Percentiles rank a stretch among this genome's conserved stretches.
These are phyloP conservation scores for Drosophila stalkeri DNA, from an alignment of 2,888 invertebrate species.

Conservation along the genomic window DNA sequence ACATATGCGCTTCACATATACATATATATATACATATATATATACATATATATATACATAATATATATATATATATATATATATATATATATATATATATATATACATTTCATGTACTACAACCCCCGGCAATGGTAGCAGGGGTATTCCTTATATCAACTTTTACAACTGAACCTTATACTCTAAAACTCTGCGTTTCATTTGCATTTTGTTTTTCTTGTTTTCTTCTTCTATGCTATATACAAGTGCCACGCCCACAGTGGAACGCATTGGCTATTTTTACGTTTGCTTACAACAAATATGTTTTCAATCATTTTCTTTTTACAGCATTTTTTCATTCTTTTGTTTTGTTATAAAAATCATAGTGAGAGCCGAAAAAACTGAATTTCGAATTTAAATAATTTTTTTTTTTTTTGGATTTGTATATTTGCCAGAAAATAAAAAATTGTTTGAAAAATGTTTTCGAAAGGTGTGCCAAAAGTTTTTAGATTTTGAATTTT, in stretches of 20 bases:
- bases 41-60: neutral
- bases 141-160: slow-evolving; percentile 42
- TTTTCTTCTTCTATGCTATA: slow-evolving; percentile 24
- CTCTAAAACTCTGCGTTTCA: slow-evolving; percentile 25
- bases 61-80: slow-evolving; percentile 3
- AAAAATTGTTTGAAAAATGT: slow-evolving; percentile 75
- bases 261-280: slow-evolving; percentile 12
- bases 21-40: slow-evolving; percentile 14
- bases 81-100: slow-evolving; percentile 1
- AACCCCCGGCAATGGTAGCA: slow-evolving; percentile 16
- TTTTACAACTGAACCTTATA: slow-evolving; percentile 57
- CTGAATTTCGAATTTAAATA: slow-evolving; percentile 80
- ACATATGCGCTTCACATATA: slow-evolving; percentile 63
- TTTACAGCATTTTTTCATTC: slow-evolving; percentile 62
- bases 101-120: slow-evolving; percentile 14
- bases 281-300: slow-evolving; percentile 63
- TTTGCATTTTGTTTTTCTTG: slow-evolving; percentile 22
- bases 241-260: slow-evolving; percentile 45
- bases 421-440: slow-evolving; percentile 10
- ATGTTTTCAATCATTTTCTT: slow-evolving; percentile 34
- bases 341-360: slow-evolving; percentile 41
- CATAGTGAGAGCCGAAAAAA: slow-evolving; percentile 78
- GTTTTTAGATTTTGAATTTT: slow-evolving; percentile 65
- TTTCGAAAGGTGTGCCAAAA: slow-evolving; percentile 84
- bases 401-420: slow-evolving; percentile 35